phyloP scores from a whole-genome alignment of 2,888 invertebrate species.

The Seira musarum region DNA sequence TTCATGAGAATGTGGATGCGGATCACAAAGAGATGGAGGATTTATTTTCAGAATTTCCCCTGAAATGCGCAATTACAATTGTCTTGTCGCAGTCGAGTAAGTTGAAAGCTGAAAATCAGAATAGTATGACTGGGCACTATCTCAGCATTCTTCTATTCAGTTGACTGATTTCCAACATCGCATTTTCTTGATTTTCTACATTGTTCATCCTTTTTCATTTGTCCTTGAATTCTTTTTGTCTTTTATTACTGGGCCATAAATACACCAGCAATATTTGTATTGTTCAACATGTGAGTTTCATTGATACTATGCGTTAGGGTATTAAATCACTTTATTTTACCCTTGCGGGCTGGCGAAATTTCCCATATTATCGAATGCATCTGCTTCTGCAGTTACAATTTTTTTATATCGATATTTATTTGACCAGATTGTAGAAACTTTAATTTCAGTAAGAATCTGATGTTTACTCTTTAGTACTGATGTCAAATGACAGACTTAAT shows the following conservation, averaged over 20 bases:
- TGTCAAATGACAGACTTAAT: too few relatives aligned
- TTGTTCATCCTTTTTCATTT: conserved; percentile 3
- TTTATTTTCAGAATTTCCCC: background rate
- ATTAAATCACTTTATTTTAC: too few relatives aligned
- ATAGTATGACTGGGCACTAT: background rate
- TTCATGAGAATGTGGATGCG: background rate
- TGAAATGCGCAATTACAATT: background rate
- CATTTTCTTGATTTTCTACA: background rate
- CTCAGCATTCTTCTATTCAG: background rate
- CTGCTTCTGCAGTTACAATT: too few relatives aligned
- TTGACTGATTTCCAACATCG: conserved; percentile 16
- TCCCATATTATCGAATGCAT: too few relatives aligned
- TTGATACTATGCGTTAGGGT: too few relatives aligned
- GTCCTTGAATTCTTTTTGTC: background rate
- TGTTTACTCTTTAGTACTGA: too few relatives aligned
- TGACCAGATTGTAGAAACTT: too few relatives aligned
- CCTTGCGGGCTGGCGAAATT: too few relatives aligned
- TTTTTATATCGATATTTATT: too few relatives aligned
- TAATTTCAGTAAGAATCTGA: too few relatives aligned
- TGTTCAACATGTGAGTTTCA: too few relatives aligned
- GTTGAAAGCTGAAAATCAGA: background rate
- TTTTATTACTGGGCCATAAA: background rate
- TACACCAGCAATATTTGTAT: background rate
- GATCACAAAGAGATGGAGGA: background rate
- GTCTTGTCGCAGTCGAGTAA: background rate